Evolutionary conservation across 2,113 vertebrate species (phyloP).

Genomic region (Illadopsis cleaveri): DNA sequence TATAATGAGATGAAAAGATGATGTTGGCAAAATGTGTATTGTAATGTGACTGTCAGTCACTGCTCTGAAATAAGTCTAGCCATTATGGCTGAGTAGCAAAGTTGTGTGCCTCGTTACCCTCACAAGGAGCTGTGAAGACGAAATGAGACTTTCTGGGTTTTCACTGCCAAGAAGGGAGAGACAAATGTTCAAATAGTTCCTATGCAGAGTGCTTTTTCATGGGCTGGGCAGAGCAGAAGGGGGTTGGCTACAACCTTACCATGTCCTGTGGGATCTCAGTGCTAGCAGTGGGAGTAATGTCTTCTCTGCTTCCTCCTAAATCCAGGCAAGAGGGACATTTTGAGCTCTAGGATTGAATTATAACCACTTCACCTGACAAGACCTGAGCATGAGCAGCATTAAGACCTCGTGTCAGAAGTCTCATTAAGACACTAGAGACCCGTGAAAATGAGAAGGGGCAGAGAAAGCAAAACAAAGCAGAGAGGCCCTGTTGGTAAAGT

Average conservation of each 20-base stretch:
- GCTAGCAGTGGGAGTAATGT: not conserved
- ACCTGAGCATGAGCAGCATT: not conserved
- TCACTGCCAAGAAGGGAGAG: not conserved
- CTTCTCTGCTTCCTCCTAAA: not conserved
- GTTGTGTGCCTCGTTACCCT: fast-evolving
- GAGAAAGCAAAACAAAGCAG: not conserved
- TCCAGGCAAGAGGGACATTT: not conserved
- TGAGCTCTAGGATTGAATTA: not conserved
- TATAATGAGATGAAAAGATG: not conserved
- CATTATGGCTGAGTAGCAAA: not conserved
- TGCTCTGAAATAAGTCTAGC: not conserved
- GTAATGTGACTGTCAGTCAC: not conserved
- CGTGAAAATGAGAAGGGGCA: no score
- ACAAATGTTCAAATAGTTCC: not conserved
- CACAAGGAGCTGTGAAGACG: not conserved
- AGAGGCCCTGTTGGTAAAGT: not conserved
- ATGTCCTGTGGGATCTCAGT: not conserved
- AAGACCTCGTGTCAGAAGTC: not conserved
- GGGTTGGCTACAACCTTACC: not conserved
- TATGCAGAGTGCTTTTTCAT: not conserved
- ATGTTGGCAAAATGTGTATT: not conserved
- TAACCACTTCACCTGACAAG: not conserved
- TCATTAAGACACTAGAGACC: not conserved
- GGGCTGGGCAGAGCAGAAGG: not conserved
- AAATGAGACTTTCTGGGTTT: not conserved